Conservation (phyloP, 2,888 invertebrate genomes). For the Nowickia ferox region DNA sequence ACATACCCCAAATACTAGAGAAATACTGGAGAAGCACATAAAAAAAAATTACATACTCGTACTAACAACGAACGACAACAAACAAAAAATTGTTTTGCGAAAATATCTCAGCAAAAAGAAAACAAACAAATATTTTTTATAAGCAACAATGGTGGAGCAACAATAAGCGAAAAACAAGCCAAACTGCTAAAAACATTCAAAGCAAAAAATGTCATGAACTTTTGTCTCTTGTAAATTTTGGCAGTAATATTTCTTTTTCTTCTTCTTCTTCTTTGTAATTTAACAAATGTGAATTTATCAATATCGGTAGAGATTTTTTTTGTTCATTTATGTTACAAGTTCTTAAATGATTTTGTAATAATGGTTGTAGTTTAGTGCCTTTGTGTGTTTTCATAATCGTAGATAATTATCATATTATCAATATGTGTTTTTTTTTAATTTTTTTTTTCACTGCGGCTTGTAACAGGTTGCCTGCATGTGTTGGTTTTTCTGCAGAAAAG, state of each 20-base stretch:
- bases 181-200: slow-evolving; percentile 41
- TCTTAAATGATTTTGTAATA: slow-evolving; percentile 7
- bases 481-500: slow-evolving; percentile 18
- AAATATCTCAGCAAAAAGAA: slow-evolving; percentile 18
- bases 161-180: slow-evolving; percentile 40
- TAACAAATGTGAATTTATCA: slow-evolving; percentile 35
- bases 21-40: no score
- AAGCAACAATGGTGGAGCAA: slow-evolving; percentile 30
- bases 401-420: slow-evolving; percentile 20
- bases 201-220: slow-evolving; percentile 69
- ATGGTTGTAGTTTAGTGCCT: background rate
- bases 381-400: slow-evolving; percentile 8
- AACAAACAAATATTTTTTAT: slow-evolving; percentile 22
- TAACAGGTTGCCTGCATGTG: slow-evolving; percentile 60
- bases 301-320: background rate
- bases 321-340: background rate
- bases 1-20: slow-evolving; percentile 45
- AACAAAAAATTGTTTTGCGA: slow-evolving; percentile 9
- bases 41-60: slow-evolving; percentile 15
- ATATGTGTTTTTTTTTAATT: background rate
- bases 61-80: slow-evolving; percentile 25
- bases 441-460: background rate
- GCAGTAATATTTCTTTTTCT: slow-evolving; percentile 16
- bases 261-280: slow-evolving; percentile 7
- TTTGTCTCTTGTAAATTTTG: slow-evolving; percentile 33